A percentile compares a stretch with the other conserved stretches of the same genome.
phyloP scores from a whole-genome alignment of 2,888 invertebrate genomes.

The Phlogophora meticulosa region DNA sequence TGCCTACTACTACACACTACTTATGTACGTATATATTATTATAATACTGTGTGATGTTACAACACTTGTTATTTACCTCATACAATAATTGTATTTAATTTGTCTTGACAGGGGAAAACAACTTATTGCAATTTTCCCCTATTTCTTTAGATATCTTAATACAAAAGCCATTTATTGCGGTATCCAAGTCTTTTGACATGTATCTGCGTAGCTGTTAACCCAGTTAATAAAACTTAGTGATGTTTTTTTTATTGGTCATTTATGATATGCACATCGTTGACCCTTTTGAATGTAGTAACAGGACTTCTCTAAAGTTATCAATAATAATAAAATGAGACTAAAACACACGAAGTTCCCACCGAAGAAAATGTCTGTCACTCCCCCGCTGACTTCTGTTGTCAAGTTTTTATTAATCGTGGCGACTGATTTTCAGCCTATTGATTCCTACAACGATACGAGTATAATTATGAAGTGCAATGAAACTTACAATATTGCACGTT shows the following conservation, averaged over 20 bases:
- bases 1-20: constrained; percentile 76
- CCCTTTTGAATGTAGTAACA: not conserved
- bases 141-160: constrained; percentile 37
- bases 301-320: not conserved
- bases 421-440: constrained; percentile 19
- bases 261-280: not conserved
- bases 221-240: constrained; percentile 1
- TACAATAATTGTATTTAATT: constrained; percentile 23
- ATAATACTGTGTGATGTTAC: constrained; percentile 46
- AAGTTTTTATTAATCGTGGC: not conserved
- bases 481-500: constrained; percentile 12
- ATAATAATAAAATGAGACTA: not conserved
- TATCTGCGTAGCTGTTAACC: constrained; percentile 25
- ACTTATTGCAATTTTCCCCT: constrained; percentile 47
- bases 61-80: constrained; percentile 44
- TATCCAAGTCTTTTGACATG: constrained; percentile 35
- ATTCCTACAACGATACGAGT: not conserved
- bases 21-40: constrained; percentile 71
- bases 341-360: not conserved
- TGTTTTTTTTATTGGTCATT: constrained; percentile 3
- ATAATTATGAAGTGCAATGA: not conserved
- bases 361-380: not conserved
- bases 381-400: not conserved
- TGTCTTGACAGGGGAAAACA: constrained; percentile 45
- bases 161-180: constrained; percentile 64